These are phyloP conservation scores for Forbesichthys agassizii DNA, from an alignment of 2,113 vertebrate genomes.

Conservation along the genomic window DNA sequence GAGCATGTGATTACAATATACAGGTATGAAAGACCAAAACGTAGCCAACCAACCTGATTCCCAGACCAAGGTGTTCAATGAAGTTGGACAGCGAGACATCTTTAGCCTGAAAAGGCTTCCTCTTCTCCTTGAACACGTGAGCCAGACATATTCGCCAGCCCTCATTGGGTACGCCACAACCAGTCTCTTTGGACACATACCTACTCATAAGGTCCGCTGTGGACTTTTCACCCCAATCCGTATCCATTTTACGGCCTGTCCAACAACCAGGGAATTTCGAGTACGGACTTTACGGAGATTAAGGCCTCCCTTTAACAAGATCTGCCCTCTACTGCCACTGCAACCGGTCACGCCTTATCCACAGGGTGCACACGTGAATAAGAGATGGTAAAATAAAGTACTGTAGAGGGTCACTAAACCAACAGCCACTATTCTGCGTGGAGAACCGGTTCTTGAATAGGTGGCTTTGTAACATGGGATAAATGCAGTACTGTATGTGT, in stretches of 20 bases:
- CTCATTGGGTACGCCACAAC: conserved; percentile 78
- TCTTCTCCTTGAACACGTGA: conserved; percentile 88
- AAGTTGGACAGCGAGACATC: conserved; percentile 82
- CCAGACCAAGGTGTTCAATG: conserved; percentile 83
- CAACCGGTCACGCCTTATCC: neutral
- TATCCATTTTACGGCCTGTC: conserved; percentile 25
- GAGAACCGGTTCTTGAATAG: conserved; percentile 20
- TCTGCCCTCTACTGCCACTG: neutral
- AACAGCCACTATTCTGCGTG: neutral
- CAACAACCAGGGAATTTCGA: neutral
- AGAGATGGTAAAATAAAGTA: neutral
- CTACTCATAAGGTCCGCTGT: conserved; percentile 79
- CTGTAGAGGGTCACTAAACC: neutral
- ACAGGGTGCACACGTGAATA: neutral
- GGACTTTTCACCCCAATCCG: conserved; percentile 72
- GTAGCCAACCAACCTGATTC: conserved; percentile 78
- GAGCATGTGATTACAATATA: conserved; percentile 12
- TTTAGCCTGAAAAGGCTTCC: conserved; percentile 86
- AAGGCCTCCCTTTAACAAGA: too few relatives aligned
- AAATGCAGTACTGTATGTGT: neutral
- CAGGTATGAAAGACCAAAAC: too few relatives aligned
- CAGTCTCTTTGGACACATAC: conserved; percentile 79
- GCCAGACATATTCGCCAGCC: conserved; percentile 93
- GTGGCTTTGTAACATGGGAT: neutral
- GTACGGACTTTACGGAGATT: neutral